A percentile compares a stretch with the other conserved stretches of the same genome.
Evolutionary conservation across 2,113 vertebrate genomes (phyloP).

Genomic region (Scatophagus argus): DNA sequence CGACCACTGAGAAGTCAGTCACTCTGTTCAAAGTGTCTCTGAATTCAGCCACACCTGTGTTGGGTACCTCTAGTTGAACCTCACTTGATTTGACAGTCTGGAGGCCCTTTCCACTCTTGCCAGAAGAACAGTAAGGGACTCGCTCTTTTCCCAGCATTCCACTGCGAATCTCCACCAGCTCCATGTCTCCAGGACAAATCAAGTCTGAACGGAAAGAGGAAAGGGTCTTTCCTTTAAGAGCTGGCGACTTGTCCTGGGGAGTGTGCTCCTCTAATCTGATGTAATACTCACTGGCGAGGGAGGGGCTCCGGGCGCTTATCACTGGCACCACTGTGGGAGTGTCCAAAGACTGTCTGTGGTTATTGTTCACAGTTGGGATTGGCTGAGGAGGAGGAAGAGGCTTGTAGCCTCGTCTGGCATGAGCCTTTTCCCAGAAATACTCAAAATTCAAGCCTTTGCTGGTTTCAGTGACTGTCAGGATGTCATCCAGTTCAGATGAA

Average conservation of each 20-base stretch:
- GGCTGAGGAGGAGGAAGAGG: slow-evolving; percentile 84
- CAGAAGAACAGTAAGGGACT: slow-evolving; percentile 70
- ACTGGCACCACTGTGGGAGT: slow-evolving; percentile 93
- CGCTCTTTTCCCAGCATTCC: slow-evolving; percentile 80
- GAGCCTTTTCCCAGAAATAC: slow-evolving; percentile 94
- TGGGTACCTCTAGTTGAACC: slow-evolving; percentile 80
- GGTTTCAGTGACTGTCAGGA: slow-evolving; percentile 93
- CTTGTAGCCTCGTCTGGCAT: slow-evolving; percentile 87
- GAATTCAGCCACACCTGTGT: slow-evolving; percentile 83
- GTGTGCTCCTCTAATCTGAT: slow-evolving; percentile 92
- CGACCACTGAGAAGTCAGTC: slow-evolving; percentile 84
- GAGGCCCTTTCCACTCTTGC: slow-evolving; percentile 70
- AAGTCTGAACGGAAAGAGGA: slow-evolving; percentile 57
- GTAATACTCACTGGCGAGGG: slow-evolving; percentile 92
- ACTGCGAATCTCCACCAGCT: slow-evolving; percentile 83
- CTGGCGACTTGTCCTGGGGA: slow-evolving; percentile 84
- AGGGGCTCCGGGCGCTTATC: slow-evolving; percentile 94
- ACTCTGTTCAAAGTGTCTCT: slow-evolving; percentile 81
- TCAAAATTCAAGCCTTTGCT: slow-evolving; percentile 95
- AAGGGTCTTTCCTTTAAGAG: slow-evolving; percentile 74
- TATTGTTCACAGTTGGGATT: slow-evolving; percentile 82
- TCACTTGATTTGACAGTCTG: slow-evolving; percentile 82
- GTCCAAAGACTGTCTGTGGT: slow-evolving; percentile 88
- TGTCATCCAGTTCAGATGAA: slow-evolving; percentile 89
- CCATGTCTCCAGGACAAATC: slow-evolving; percentile 78